These are phyloP conservation scores for Holothuria glaberrima DNA, from an alignment of 35 echinoderm and acorn worm genomes.

Conservation along the genomic window DNA sequence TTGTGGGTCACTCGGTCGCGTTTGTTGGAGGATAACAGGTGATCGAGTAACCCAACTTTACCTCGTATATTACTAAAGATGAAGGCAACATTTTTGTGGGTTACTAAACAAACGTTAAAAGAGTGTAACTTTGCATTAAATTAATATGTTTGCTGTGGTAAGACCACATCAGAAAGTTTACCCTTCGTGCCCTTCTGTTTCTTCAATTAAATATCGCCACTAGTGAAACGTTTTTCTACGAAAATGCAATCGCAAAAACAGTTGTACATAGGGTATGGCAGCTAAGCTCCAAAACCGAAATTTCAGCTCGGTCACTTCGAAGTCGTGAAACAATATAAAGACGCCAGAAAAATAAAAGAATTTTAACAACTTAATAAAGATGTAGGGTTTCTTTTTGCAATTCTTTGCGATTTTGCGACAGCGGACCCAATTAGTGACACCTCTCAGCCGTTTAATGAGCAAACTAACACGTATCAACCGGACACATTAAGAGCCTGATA, in stretches of 20 bases:
- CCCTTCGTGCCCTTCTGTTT: no score
- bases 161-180: no score
- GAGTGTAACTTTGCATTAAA: no score
- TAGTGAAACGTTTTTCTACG: conserved; percentile 17
- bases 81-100: no score
- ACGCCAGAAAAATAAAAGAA: conserved; percentile 1
- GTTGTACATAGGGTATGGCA: neutral
- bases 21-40: no score
- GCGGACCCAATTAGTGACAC: neutral
- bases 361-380: conserved; percentile 38
- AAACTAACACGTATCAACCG: conserved; percentile 6
- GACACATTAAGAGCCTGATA: neutral
- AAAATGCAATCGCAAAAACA: neutral
- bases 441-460: conserved; percentile 11
- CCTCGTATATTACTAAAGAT: no score
- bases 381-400: neutral
- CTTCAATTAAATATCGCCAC: neutral
- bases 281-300: neutral
- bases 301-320: neutral
- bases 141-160: no score
- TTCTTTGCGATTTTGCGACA: conserved; percentile 9
- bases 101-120: no score
- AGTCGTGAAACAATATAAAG: conserved; percentile 3
- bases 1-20: no score
- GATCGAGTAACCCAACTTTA: no score